Base-by-base conservation (phyloP, 2,797 vertebrate genomes). In the Tapirus indicus region DNA sequence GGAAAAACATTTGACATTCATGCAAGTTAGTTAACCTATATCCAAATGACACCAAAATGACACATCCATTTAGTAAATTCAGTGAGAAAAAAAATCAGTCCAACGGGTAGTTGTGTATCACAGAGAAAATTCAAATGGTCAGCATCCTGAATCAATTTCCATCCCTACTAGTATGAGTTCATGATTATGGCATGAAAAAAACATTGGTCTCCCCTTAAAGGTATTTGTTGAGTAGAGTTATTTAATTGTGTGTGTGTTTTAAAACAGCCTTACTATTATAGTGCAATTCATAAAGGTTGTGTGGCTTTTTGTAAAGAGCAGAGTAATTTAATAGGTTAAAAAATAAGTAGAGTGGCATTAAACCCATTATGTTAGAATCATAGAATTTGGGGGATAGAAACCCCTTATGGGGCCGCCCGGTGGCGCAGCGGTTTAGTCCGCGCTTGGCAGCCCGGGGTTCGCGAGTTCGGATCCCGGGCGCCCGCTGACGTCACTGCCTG, bases 51-150 rank as follows among this genome's bases (percentile, higher is more conserved):
- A 84, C n/a, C 52, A 60, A 88, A 88, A 60, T 38, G 9, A 29
- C 32, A 52, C 17, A 29, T 66, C 23, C 83, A 11, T 93, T 94
- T 66, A 95, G 35, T 90, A 54, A 90, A 92, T 64, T 80, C 64
- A 84, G 21, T 35, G 77, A 69, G 86, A 7, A 84, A 49, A 87
- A 86, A 62, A 23, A 92, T 52, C 20, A 29, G 13, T 77, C 21
- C 54, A 84, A 1, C 1, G 58, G 44, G 27, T 80, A 58, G 17
- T 80, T 95, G 68, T 74, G 35, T 77, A 20, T 84, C 47, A 72
- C 69, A 89, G n/a, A 88, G 62, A 71, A 94, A 87, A 91, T 90
- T 78, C 60, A 91, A 20, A 27, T 86, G 86, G 47, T 94, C 54
- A 74, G 58, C 29, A 68, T 79, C n/a, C 54, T 80, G 75, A 72